Percentiles rank a stretch among this genome's conserved stretches.
Conservation (phyloP, 2,113 vertebrate genomes). For the Cnemophilus loriae region DNA sequence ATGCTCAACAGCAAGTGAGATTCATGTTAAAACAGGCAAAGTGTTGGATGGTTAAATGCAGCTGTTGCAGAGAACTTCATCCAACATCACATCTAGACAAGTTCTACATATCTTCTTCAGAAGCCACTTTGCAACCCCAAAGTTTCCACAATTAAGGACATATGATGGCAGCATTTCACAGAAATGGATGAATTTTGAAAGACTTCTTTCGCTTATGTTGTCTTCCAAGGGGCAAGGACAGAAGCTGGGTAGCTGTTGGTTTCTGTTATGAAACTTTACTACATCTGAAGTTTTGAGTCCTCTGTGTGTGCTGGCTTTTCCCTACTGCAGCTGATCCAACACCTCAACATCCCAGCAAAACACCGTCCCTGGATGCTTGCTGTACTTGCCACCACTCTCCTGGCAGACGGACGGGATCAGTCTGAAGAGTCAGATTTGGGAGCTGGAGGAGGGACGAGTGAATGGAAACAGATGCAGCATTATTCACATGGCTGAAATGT, state of each 20-base stretch:
- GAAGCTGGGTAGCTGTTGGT: background rate
- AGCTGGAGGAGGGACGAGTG: background rate
- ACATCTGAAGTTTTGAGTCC: background rate
- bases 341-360: background rate
- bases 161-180: background rate
- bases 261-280: background rate
- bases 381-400: background rate
- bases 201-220: background rate
- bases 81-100: background rate
- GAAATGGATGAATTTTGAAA: background rate
- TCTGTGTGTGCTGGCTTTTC: background rate
- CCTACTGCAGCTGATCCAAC: background rate
- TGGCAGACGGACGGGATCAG: background rate
- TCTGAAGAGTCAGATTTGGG: background rate
- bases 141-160: background rate
- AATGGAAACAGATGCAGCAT: background rate
- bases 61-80: background rate
- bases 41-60: background rate
- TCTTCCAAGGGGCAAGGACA: background rate
- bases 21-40: background rate
- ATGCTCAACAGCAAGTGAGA: background rate
- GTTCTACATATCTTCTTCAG: background rate
- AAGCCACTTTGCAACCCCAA: background rate
- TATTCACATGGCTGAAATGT: background rate
- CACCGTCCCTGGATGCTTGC: rapidly evolving